Percentiles rank a stretch among this genome's conserved stretches.
phyloP scores from a whole-genome alignment of 2,797 vertebrate genomes.

The Astyanax mexicanus region DNA sequence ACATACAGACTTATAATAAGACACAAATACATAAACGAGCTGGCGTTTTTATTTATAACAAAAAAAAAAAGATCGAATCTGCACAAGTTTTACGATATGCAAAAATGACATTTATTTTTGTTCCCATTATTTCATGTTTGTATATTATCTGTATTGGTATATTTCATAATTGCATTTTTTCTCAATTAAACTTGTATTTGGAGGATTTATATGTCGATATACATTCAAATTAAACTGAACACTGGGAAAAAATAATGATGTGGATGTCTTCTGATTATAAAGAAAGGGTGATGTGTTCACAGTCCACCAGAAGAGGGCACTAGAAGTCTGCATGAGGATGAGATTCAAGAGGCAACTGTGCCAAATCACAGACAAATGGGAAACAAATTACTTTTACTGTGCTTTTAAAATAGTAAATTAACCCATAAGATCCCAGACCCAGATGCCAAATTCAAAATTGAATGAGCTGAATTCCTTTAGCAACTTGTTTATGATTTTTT shows the following conservation, averaged over 20 bases:
- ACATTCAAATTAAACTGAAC: conserved; percentile 43
- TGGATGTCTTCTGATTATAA: background rate
- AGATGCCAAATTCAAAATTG: no score
- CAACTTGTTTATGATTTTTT: no score
- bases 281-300: background rate
- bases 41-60: conserved; percentile 31
- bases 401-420: no score
- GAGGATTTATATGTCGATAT: conserved; percentile 41
- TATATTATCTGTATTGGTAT: conserved; percentile 42
- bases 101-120: conserved; percentile 38
- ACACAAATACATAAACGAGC: background rate
- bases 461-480: no score
- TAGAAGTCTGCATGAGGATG: background rate
- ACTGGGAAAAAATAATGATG: background rate
- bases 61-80: background rate
- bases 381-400: background rate
- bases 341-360: background rate
- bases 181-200: conserved; percentile 41
- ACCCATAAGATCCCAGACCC: no score
- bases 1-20: background rate
- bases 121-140: conserved; percentile 47
- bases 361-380: background rate
- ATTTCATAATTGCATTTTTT: conserved; percentile 47
- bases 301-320: conserved; percentile 28
- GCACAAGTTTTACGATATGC: conserved; percentile 53